phyloP scores from a whole-genome alignment of 2,888 invertebrate species.

The Hydrotaea diabolus region DNA sequence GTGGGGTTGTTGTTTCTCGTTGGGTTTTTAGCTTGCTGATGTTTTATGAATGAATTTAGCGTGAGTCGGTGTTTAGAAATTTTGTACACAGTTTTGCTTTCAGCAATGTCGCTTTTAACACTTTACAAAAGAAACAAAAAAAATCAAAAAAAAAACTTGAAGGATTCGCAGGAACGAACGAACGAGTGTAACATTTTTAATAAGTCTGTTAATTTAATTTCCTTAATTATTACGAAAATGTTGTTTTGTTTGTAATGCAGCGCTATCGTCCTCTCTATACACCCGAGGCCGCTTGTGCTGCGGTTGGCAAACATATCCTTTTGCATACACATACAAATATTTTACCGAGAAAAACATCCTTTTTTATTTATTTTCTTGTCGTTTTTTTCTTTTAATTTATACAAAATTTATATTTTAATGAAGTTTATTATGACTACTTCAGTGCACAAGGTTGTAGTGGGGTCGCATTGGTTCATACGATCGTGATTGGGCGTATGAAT shows the following conservation, averaged over 20 bases:
- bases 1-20: neutral
- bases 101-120: too few species aligned
- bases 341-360: neutral
- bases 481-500: neutral
- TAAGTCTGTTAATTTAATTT: too few species aligned
- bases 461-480: neutral
- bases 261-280: too few species aligned
- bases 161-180: neutral
- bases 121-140: constrained; percentile 20
- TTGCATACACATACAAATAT: neutral
- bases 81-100: constrained; percentile 55
- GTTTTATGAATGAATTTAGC: constrained; percentile 25
- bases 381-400: constrained; percentile 7
- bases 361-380: neutral
- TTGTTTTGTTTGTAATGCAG: too few species aligned
- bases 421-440: constrained; percentile 49
- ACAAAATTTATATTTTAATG: constrained; percentile 46
- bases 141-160: constrained; percentile 36
- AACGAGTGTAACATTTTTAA: too few species aligned
- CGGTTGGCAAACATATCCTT: too few species aligned
- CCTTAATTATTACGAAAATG: too few species aligned
- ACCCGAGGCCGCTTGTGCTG: too few species aligned
- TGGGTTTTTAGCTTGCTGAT: constrained; percentile 11
- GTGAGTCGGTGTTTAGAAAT: neutral
- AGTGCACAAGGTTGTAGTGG: neutral